phyloP scores from a whole-genome alignment of 2,888 invertebrate species.

The Alentia gelatinosa region DNA sequence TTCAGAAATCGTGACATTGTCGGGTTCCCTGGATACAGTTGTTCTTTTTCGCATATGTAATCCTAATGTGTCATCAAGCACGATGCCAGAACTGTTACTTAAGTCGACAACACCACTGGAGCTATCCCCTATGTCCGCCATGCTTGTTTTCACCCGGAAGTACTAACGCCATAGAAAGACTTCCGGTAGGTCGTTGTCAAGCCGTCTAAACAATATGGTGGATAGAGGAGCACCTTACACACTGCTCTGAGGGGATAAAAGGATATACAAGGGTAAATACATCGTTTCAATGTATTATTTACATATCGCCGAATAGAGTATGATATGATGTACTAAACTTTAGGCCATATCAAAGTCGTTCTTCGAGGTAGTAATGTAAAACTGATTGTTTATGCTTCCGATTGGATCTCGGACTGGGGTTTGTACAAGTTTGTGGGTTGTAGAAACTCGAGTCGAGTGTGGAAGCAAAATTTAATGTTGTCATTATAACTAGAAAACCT shows the following conservation, averaged over 20 bases:
- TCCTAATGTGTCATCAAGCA: neutral
- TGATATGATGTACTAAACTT: too few relatives aligned
- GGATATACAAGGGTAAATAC: neutral
- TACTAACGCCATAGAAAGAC: neutral
- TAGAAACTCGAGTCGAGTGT: too few relatives aligned
- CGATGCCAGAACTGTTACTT: neutral
- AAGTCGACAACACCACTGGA: neutral
- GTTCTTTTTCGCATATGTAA: neutral
- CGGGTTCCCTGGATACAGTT: constrained; percentile 1
- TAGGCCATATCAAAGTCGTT: too few relatives aligned
- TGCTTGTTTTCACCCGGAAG: constrained; percentile 44
- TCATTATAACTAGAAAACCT: too few relatives aligned
- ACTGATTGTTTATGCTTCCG: too few relatives aligned
- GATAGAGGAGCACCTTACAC: neutral
- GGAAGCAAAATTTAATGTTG: too few relatives aligned
- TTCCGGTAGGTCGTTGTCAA: constrained; percentile 51
- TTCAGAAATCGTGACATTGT: neutral
- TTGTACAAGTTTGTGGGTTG: too few relatives aligned
- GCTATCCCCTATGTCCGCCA: constrained; percentile 8
- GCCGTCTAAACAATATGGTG: constrained; percentile 25
- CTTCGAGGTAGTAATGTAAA: too few relatives aligned
- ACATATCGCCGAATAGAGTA: too few relatives aligned
- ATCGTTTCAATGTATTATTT: too few relatives aligned
- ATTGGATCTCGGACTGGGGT: too few relatives aligned
- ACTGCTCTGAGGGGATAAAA: neutral